These are phyloP conservation scores for Catalaphyllia jardinei DNA, from an alignment of 64 coral and sea anemone species.

Conservation along the genomic window DNA sequence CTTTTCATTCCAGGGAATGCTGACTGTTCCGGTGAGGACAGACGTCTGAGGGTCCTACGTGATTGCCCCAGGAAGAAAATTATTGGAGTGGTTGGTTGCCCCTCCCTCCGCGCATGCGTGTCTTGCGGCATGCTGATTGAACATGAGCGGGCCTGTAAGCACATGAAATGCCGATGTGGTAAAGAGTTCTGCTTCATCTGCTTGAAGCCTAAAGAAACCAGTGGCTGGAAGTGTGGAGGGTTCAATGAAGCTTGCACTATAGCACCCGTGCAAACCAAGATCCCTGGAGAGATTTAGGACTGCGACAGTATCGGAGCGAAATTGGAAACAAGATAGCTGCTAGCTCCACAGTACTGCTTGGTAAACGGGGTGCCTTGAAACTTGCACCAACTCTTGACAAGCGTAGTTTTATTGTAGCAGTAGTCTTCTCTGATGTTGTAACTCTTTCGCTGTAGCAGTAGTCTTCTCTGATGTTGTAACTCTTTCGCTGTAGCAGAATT, in stretches of 20 bases:
- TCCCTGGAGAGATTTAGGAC: conserved; percentile 47
- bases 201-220: conserved; percentile 41
- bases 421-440: no score
- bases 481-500: no score
- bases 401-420: no score
- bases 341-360: no score
- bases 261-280: conserved; percentile 68
- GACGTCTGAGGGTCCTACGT: conserved; percentile 75
- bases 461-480: no score
- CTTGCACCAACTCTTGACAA: no score
- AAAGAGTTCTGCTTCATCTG: conserved; percentile 90
- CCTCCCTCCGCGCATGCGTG: conserved; percentile 72
- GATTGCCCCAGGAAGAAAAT: conserved; percentile 64
- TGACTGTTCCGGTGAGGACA: conserved; percentile 79
- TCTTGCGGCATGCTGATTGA: conserved; percentile 83
- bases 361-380: no score
- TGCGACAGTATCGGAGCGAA: not conserved
- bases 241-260: conserved; percentile 48
- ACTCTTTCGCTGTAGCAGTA: no score
- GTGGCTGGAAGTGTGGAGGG: conserved; percentile 46
- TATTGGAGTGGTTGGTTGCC: conserved; percentile 70
- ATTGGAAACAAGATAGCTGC: no score
- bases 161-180: conserved; percentile 82
- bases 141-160: conserved; percentile 72
- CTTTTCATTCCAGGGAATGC: conserved; percentile 53